Conservation (phyloP, 2,113 vertebrate genomes). For the Erythrolamprus reginae region DNA sequence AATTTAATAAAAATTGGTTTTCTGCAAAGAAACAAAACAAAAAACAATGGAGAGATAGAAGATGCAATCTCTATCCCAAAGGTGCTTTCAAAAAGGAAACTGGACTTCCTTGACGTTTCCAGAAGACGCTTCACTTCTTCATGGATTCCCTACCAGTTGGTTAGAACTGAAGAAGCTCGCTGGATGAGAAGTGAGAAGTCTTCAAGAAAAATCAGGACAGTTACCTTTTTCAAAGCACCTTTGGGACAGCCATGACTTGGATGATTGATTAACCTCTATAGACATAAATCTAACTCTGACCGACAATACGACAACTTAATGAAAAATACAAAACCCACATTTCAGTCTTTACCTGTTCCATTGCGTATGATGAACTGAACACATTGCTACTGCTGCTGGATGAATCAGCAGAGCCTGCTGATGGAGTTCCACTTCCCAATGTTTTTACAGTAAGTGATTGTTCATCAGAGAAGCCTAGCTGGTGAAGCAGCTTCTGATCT, state of each 20-base stretch:
- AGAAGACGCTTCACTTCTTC: not conserved
- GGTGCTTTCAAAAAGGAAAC: not conserved
- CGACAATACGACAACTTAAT: not conserved
- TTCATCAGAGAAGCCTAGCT: conserved; percentile 93
- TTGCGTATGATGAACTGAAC: conserved; percentile 90
- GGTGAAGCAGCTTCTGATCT: conserved; percentile 97
- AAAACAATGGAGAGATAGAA: not conserved
- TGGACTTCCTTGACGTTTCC: not conserved
- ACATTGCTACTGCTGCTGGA: conserved; percentile 82
- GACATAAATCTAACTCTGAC: not conserved
- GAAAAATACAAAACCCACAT: not conserved
- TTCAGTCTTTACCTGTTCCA: conserved; percentile 83
- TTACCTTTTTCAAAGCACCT: not conserved
- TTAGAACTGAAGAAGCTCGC: not conserved
- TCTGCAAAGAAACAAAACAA: not conserved
- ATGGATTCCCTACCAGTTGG: not conserved
- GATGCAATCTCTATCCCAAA: not conserved
- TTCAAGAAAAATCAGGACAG: not conserved
- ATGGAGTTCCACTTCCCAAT: conserved; percentile 91
- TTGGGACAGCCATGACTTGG: not conserved
- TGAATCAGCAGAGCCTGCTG: conserved; percentile 89
- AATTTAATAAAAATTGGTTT: not conserved
- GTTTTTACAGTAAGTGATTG: conserved; percentile 94
- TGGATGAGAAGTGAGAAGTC: not conserved
- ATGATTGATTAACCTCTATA: not conserved